These are phyloP conservation scores for Pyrocoelia pectoralis DNA, from an alignment of 2,888 invertebrate species.

Conservation along the genomic window DNA sequence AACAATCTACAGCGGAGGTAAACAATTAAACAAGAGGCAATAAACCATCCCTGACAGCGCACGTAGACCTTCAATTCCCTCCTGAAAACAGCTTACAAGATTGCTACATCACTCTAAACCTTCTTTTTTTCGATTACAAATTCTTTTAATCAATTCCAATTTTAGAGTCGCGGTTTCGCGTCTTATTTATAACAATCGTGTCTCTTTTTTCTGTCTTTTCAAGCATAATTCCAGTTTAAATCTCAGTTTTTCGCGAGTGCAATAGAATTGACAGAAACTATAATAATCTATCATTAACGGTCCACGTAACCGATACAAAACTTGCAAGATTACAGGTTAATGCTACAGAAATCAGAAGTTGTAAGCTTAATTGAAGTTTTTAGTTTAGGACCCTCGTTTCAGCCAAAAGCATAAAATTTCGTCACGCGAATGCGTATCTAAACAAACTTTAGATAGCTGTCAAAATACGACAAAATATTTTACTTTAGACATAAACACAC, in stretches of 20 bases:
- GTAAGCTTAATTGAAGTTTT: neutral
- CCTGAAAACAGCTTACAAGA: constrained; percentile 39
- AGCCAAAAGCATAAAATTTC: constrained; percentile 11
- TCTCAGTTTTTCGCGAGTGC: too few relatives aligned
- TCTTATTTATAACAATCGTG: constrained; percentile 17
- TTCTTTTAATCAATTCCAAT: constrained; percentile 31
- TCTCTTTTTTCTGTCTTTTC: too few relatives aligned
- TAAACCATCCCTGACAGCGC: constrained; percentile 49
- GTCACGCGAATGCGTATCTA: constrained; percentile 42
- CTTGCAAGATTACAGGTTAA: neutral
- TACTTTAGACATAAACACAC: constrained; percentile 36
- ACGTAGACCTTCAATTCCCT: constrained; percentile 47
- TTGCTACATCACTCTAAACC: constrained; percentile 37
- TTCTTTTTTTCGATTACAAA: constrained; percentile 24
- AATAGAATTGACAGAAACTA: too few relatives aligned
- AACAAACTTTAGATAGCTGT: constrained; percentile 48
- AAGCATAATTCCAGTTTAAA: too few relatives aligned
- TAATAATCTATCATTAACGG: too few relatives aligned
- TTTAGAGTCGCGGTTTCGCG: constrained; percentile 23
- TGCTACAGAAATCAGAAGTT: neutral
- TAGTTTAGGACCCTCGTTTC: neutral
- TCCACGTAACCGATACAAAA: too few relatives aligned
- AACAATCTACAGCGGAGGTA: constrained; percentile 44
- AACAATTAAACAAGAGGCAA: constrained; percentile 46
- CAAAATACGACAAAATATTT: constrained; percentile 54